Conservation (phyloP, 2,888 invertebrate genomes). For the Hymenopus coronatus region DNA sequence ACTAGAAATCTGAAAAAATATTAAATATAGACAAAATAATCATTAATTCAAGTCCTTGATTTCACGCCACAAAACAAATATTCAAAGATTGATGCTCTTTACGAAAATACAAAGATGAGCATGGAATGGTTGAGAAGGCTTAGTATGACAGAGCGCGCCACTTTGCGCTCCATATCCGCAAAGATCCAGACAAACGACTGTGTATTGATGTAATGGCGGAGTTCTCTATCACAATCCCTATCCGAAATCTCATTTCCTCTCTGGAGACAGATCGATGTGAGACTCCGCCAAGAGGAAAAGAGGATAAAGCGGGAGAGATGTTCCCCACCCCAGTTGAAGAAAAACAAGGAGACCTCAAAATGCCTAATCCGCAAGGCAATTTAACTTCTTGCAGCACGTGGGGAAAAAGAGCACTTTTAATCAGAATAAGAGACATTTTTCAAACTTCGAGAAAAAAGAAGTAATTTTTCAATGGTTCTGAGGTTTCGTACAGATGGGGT, state of each 20-base stretch:
- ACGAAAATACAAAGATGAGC: not conserved
- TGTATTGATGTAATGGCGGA: not conserved
- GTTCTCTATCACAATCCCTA: not conserved
- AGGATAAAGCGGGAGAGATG: not conserved
- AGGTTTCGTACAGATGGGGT: not conserved
- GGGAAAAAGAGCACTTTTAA: not conserved
- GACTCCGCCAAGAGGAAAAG: not conserved
- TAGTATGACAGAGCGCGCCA: not conserved
- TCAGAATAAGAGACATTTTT: not conserved
- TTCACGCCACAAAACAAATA: not conserved
- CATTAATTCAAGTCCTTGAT: too few relatives aligned
- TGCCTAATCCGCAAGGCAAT: not conserved
- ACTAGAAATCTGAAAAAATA: too few relatives aligned
- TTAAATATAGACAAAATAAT: too few relatives aligned
- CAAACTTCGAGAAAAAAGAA: not conserved
- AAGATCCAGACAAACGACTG: not conserved
- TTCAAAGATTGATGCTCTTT: not conserved
- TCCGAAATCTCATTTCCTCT: not conserved
- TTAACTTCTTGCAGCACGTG: not conserved
- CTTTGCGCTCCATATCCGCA: not conserved
- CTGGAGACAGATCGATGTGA: not conserved
- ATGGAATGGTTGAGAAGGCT: not conserved
- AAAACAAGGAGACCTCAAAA: not conserved
- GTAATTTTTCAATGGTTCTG: not conserved
- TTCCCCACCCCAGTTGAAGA: not conserved